Evolutionary conservation across 1,140 invertebrate genomes (phyloP).

Genomic region (Heterodera schachtii): DNA sequence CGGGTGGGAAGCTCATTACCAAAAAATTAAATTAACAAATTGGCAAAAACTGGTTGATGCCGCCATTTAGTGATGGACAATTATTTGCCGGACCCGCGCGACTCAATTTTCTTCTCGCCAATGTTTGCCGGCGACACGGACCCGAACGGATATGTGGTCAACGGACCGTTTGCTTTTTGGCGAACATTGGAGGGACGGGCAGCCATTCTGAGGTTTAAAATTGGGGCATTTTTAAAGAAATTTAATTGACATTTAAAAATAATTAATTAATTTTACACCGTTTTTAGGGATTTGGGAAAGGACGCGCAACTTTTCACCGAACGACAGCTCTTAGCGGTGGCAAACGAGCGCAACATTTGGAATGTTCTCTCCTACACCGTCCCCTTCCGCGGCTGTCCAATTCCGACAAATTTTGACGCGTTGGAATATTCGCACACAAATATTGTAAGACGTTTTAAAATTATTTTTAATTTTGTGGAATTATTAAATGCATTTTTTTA

Average conservation of each 20-base stretch:
- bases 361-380: slow-evolving; percentile 64
- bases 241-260: slow-evolving; percentile 15
- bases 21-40: slow-evolving; percentile 5
- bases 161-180: slow-evolving; percentile 66
- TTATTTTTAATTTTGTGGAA: slow-evolving; percentile 20
- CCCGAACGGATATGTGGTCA: slow-evolving; percentile 64
- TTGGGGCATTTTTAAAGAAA: not conserved
- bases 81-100: slow-evolving; percentile 58
- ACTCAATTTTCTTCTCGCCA: slow-evolving; percentile 63
- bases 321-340: slow-evolving; percentile 53
- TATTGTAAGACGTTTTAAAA: slow-evolving; percentile 42
- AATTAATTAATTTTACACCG: slow-evolving; percentile 1
- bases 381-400: slow-evolving; percentile 55
- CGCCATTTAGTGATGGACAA: slow-evolving; percentile 42
- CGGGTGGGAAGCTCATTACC: not conserved
- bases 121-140: slow-evolving; percentile 65
- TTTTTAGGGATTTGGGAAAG: slow-evolving; percentile 22
- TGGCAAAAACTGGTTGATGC: not conserved
- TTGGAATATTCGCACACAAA: slow-evolving; percentile 63
- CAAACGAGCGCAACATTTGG: slow-evolving; percentile 62
- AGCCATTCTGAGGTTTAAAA: slow-evolving; percentile 51
- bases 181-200: slow-evolving; percentile 59
- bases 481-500: slow-evolving; percentile 18
- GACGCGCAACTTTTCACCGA: slow-evolving; percentile 44
- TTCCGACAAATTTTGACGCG: slow-evolving; percentile 58